These are phyloP conservation scores for Nothocercus julius DNA, from an alignment of 2,113 vertebrate genomes.

Conservation along the genomic window DNA sequence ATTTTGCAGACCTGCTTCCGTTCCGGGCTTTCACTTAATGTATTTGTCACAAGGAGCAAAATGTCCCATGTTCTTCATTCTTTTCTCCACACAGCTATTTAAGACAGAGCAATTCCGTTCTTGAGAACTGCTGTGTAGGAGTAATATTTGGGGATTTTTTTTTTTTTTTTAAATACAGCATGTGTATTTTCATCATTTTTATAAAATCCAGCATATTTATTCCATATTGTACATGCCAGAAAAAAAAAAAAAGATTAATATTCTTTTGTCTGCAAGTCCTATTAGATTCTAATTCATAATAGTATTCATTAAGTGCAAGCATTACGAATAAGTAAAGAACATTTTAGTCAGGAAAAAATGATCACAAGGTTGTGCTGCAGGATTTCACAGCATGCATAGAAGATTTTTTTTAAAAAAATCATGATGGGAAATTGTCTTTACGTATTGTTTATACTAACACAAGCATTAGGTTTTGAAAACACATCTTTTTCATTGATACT, in stretches of 20 bases:
- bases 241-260: not conserved
- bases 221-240: not conserved
- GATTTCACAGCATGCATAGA: not conserved
- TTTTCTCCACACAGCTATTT: not conserved
- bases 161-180: not conserved
- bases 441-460: not conserved
- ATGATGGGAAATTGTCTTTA: not conserved
- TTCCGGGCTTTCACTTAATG: fast-evolving
- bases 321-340: not conserved
- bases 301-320: not conserved
- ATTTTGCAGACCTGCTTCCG: not conserved
- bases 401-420: not conserved
- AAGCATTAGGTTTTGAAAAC: not conserved
- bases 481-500: not conserved
- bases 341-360: not conserved
- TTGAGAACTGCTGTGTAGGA: not conserved
- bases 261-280: not conserved
- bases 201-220: slow-evolving; percentile 36
- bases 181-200: not conserved
- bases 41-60: not conserved
- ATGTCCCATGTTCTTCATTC: not conserved
- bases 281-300: not conserved
- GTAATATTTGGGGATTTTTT: not conserved
- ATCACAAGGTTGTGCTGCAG: not conserved
- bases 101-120: slow-evolving; percentile 37